A percentile compares a stretch with the other conserved stretches of the same genome.
Conservation (phyloP, 2,888 invertebrate species). For the Nesidiocoris tenuis region DNA sequence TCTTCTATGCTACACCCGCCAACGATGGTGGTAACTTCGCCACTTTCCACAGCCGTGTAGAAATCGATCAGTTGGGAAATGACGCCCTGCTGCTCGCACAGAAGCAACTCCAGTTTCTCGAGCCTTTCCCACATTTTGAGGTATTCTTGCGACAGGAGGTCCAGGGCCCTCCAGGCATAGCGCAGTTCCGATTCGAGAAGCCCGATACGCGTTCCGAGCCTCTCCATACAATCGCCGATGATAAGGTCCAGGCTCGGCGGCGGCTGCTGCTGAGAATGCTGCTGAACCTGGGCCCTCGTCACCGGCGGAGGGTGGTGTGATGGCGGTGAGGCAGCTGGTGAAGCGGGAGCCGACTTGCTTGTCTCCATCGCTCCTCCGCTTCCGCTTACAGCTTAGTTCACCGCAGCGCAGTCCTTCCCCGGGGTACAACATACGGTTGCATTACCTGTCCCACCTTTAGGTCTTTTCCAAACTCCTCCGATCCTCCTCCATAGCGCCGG, state of each 20-base stretch:
- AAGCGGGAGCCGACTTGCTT: conserved; percentile 48
- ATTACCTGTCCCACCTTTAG: conserved; percentile 36
- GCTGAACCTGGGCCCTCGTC: conserved; percentile 39
- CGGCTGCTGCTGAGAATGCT: conserved; percentile 26
- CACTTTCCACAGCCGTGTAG: conserved; percentile 56
- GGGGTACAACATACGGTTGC: conserved; percentile 37
- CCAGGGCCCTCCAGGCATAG: conserved; percentile 89
- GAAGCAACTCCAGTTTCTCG: conserved; percentile 81
- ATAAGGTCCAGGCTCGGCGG: conserved; percentile 55
- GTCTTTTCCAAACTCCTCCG: conserved; percentile 38
- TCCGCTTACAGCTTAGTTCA: conserved; percentile 45
- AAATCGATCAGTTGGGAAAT: conserved; percentile 83
- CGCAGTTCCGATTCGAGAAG: conserved; percentile 87
- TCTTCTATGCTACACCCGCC: conserved; percentile 39
- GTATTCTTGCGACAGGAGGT: conserved; percentile 86
- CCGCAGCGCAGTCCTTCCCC: conserved; percentile 38
- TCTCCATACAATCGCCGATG: conserved; percentile 88
- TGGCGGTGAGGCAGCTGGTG: conserved; percentile 48
- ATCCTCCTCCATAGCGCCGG: conserved; percentile 35
- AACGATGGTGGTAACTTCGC: conserved; percentile 53
- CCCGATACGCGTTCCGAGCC: conserved; percentile 79
- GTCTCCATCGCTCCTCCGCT: conserved; percentile 47
- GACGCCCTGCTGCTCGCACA: conserved; percentile 87
- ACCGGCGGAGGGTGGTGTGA: conserved; percentile 34
- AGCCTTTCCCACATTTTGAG: conserved; percentile 91